Base-by-base conservation (phyloP, 92 coral and sea anemone genomes). In the Umimayanthus chanpuru region DNA sequence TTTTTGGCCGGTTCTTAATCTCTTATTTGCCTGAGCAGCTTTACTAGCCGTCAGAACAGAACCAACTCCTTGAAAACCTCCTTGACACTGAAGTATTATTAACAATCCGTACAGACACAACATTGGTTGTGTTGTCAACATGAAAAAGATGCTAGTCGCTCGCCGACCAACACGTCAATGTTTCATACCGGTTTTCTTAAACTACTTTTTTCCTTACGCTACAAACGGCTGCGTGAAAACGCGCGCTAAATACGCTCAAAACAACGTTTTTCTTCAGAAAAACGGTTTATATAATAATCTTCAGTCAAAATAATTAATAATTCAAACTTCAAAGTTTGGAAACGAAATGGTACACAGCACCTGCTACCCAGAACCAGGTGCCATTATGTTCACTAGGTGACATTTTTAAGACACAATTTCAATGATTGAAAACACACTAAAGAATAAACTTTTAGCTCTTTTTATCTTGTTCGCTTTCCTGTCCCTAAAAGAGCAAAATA, bases 51-150 rank as follows among this genome's bases (percentile, higher is more conserved):
- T 67, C 64, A 20, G 29, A 47, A 18, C 41, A 21, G 29, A 47
- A 28, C 66, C 14, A 43, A 18, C 20, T 73, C 77, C 87, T 67
- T 40, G 78, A 71, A 26, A 68, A 7, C 38, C 68, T 76, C 65
- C 74, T 29, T 29, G 66, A 71, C 21, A 68, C 43, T 80, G 85
- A 38, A 80, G 70, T n/a, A 83, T 28, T 21, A 83, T 25, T 6
- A 83, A 30, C 77, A 83, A 6, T 28, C 87, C 67, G 7, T 78
- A 83, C 44, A 70, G 67, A 83, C 87, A 41, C 8, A 83, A 83
- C 77, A 70, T 71, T 30, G 43, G 16, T 14, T 11, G 29, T 0
- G 73, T 28, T 15, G 21, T 68, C 79, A 47, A 41, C 43, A 83
- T 26, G 56, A 30, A 47, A 28, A 50, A 18, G 5, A 26, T 50